Evolutionary conservation across 2,888 invertebrate genomes (phyloP), one percentile per base, ranked within the genome.

Genomic region (Trypoxylon attenuatum): DNA sequence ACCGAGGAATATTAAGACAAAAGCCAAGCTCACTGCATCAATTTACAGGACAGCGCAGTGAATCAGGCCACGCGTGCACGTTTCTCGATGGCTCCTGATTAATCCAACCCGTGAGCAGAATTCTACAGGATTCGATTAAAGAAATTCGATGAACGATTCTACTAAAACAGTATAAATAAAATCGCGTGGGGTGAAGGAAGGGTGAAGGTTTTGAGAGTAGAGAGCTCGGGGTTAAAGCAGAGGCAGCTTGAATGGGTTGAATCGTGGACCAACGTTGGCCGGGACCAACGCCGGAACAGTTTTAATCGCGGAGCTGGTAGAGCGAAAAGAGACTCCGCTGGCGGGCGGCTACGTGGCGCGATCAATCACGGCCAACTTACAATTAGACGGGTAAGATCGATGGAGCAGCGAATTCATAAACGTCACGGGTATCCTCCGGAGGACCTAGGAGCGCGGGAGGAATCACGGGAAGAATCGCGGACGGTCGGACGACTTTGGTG

Each of bases 351-450:
- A 13, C 6, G 5, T 10, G n/a, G n/a, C n/a, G 21, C 50, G 33
- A 65, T 60, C 52, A 60, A 53, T 66, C 68, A 65, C 15, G 10
- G 15, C 21, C 6, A 39, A 53, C 52, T 60, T 60, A 49, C 56
- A 65, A 60, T 55, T 56, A 60, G 52, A 43, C 55, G 15, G 18
- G 45, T 3, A 15, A 56, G 49, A 65, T 56, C 60, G 66, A 66
- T 57, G 56, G 46, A 21, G 33, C 25, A 52, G 27, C 53, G 49
- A 52, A 66, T 66, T 66, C 50, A 57, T 61, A 57, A 66, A 27
- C 27, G 56, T 50, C 68, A 53, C 27, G 13, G n/a, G 33, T 13
- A 33, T 33, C 33, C 10, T 33, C 33, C 2, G 33, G 33, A 4
- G n/a, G 33, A 33, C 10, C 10, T 33, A n/a, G n/a, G n/a, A 10